phyloP scores from a whole-genome alignment of 2,113 vertebrate species.

The Pterocles orientalis region DNA sequence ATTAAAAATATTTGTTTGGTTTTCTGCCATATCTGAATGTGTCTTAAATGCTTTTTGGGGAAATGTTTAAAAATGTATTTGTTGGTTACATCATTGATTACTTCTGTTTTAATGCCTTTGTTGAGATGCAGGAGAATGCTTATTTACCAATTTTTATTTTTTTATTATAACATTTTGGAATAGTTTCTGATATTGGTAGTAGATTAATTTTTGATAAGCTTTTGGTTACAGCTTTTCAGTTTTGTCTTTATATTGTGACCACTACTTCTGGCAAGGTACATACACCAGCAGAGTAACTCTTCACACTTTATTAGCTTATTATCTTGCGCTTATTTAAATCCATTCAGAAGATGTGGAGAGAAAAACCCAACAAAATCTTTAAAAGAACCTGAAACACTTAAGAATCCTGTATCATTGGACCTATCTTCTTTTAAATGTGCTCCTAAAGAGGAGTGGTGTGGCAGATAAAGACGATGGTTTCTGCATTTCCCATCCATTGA shows the following conservation, averaged over 20 bases:
- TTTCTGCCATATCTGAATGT: background rate
- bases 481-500: background rate
- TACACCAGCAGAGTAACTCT: background rate
- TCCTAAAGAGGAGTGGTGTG: background rate
- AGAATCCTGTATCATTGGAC: background rate
- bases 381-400: background rate
- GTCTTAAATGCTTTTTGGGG: background rate
- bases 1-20: background rate
- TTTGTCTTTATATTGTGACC: background rate
- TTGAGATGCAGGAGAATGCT: background rate
- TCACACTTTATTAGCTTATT: background rate
- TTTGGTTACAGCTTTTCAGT: background rate
- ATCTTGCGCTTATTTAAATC: background rate
- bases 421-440: background rate
- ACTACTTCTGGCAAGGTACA: background rate
- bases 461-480: background rate
- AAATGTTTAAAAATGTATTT: background rate
- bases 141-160: background rate
- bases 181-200: background rate
- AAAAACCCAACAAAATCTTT: background rate
- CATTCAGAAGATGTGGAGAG: background rate
- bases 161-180: background rate
- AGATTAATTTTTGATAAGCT: background rate
- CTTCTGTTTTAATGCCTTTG: background rate
- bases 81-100: background rate